phyloP scores from a whole-genome alignment of 2,888 invertebrate species.

The Oscheius sp. region DNA sequence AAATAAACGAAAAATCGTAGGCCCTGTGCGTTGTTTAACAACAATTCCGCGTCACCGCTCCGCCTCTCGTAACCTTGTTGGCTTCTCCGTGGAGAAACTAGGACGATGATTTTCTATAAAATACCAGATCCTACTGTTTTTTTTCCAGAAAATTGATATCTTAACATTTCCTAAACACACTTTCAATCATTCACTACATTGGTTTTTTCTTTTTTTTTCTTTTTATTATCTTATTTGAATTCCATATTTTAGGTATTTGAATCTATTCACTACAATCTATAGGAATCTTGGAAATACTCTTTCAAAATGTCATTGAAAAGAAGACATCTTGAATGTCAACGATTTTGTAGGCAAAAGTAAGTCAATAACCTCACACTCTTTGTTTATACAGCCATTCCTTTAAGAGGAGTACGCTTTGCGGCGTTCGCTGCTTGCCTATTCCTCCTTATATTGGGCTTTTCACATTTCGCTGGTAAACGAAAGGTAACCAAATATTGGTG shows the following conservation, averaged over 20 bases:
- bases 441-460: slow-evolving; percentile 40
- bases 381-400: slow-evolving; percentile 18
- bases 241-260: too few relatives aligned
- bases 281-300: too few relatives aligned
- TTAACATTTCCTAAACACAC: too few relatives aligned
- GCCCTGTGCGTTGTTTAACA: not conserved
- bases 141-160: too few relatives aligned
- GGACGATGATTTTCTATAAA: not conserved
- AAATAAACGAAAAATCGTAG: too few relatives aligned
- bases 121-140: too few relatives aligned
- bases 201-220: too few relatives aligned
- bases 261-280: too few relatives aligned
- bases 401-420: slow-evolving; percentile 37
- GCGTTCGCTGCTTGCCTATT: slow-evolving; percentile 36
- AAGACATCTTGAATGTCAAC: slow-evolving; percentile 52
- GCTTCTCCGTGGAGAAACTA: not conserved
- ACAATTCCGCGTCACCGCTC: not conserved
- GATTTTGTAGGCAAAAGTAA: slow-evolving; percentile 59
- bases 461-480: slow-evolving; percentile 21
- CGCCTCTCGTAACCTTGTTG: slow-evolving; percentile 1
- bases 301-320: slow-evolving; percentile 61
- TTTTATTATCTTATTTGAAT: too few relatives aligned
- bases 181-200: too few relatives aligned
- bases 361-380: slow-evolving; percentile 8
- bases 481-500: too few relatives aligned